A percentile compares a stretch with the other conserved stretches of the same genome.
These are phyloP conservation scores for Pterobdella sp. DNA, from an alignment of 2,888 invertebrate genomes.

Conservation along the genomic window DNA sequence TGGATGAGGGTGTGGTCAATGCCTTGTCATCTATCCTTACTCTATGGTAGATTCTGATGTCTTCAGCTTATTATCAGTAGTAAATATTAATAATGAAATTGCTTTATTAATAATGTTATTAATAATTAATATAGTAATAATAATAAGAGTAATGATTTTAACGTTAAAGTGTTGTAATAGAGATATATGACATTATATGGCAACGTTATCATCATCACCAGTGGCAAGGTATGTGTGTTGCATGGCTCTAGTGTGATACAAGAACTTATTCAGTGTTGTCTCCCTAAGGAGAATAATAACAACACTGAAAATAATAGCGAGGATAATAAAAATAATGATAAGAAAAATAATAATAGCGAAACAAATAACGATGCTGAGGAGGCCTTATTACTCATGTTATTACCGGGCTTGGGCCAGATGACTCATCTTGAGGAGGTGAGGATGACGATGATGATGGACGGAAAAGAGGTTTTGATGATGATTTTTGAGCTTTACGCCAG, in stretches of 20 bases:
- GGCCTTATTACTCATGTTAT: neutral
- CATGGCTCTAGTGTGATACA: too few species aligned
- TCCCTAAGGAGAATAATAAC: too few species aligned
- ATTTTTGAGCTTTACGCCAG: neutral
- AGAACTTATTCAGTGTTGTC: too few species aligned
- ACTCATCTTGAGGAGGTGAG: neutral
- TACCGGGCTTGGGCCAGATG: neutral
- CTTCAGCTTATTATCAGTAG: too few species aligned
- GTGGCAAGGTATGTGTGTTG: too few species aligned
- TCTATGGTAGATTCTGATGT: neutral
- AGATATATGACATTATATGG: too few species aligned
- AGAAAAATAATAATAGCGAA: neutral
- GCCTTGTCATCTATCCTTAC: neutral
- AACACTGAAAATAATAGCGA: too few species aligned
- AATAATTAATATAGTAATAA: neutral
- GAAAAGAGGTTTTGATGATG: neutral
- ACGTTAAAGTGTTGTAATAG: too few species aligned
- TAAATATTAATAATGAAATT: neutral
- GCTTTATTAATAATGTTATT: neutral
- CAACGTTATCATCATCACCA: too few species aligned
- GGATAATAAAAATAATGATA: neutral
- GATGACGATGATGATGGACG: conserved; percentile 3
- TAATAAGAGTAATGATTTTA: too few species aligned
- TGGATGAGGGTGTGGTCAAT: neutral
- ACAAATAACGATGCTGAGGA: neutral